Conservation (phyloP, 1,140 invertebrate species). For the Adoxophyes honmai region DNA sequence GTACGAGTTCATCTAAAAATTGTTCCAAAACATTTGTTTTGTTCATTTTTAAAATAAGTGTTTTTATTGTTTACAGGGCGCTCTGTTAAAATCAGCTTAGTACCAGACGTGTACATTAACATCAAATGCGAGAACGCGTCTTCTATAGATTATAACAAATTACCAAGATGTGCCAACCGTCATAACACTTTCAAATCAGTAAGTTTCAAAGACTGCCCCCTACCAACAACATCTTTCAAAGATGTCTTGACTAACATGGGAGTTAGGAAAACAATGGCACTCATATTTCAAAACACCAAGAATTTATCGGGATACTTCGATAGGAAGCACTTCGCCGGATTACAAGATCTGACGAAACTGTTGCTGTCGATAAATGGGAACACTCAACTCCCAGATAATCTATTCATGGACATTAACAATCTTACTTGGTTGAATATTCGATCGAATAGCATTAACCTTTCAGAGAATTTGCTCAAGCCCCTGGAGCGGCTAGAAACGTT, state of each 20-base stretch:
- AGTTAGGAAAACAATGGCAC: slow-evolving; percentile 55
- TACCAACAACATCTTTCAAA: slow-evolving; percentile 63
- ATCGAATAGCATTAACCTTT: slow-evolving; percentile 79
- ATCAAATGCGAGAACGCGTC: slow-evolving; percentile 63
- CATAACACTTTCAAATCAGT: slow-evolving; percentile 61
- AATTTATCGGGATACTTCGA: slow-evolving; percentile 71
- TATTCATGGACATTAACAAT: slow-evolving; percentile 78
- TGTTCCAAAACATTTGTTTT: too few relatives aligned
- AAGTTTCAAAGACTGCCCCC: slow-evolving; percentile 69
- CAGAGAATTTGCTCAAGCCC: slow-evolving; percentile 76
- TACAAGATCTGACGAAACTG: slow-evolving; percentile 70
- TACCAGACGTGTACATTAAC: slow-evolving; percentile 62
- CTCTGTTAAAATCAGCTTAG: slow-evolving; percentile 56
- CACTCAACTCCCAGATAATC: slow-evolving; percentile 76
- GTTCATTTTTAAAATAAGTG: too few relatives aligned
- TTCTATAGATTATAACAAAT: slow-evolving; percentile 54
- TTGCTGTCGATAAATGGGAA: slow-evolving; percentile 72
- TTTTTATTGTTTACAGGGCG: slow-evolving; percentile 44
- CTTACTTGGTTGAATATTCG: slow-evolving; percentile 79
- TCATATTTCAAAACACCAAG: slow-evolving; percentile 71
- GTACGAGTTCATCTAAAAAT: too few relatives aligned
- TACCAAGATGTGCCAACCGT: slow-evolving; percentile 61
- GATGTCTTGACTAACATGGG: slow-evolving; percentile 64
- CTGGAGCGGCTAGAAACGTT: slow-evolving; percentile 78
- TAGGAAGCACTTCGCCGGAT: slow-evolving; percentile 74